A percentile compares a stretch with the other conserved stretches of the same genome.
These are phyloP conservation scores for Discoglossus pictus DNA, from an alignment of 2,797 vertebrate species.

Conservation along the genomic window DNA sequence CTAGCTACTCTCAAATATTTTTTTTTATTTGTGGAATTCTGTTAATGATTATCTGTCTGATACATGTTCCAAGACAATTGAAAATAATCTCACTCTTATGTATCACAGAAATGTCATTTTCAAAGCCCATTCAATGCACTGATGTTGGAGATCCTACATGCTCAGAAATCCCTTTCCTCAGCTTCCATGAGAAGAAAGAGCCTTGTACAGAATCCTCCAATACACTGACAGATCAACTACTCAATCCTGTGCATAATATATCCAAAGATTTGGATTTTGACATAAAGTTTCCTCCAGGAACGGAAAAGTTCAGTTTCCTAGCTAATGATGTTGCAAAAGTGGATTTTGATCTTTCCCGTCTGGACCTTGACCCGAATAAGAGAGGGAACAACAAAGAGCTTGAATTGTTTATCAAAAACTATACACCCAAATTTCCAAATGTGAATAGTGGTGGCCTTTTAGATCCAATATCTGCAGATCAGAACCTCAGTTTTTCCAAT, in stretches of 20 bases:
- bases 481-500: slow-evolving; percentile 31
- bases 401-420: slow-evolving; percentile 11
- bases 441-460: not conserved
- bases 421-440: slow-evolving; percentile 22
- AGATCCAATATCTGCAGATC: rapidly evolving
- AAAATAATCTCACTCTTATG: not conserved
- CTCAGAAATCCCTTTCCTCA: not conserved
- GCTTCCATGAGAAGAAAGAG: not conserved
- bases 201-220: rapidly evolving
- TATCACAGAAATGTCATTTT: slow-evolving; percentile 54
- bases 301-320: slow-evolving; percentile 46
- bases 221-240: rapidly evolving
- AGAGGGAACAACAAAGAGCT: not conserved
- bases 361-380: rapidly evolving
- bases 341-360: not conserved
- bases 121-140: slow-evolving; percentile 63
- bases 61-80: too few species aligned
- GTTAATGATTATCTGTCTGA: too few species aligned
- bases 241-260: not conserved
- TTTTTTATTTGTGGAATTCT: too few species aligned
- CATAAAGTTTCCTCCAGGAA: not conserved
- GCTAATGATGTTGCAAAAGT: slow-evolving; percentile 57
- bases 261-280: not conserved
- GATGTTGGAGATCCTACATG: slow-evolving; percentile 28
- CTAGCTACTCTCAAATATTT: too few species aligned